These are phyloP conservation scores for Syngnathus rostellatus DNA, from an alignment of 2,797 vertebrate species.

Conservation along the genomic window DNA sequence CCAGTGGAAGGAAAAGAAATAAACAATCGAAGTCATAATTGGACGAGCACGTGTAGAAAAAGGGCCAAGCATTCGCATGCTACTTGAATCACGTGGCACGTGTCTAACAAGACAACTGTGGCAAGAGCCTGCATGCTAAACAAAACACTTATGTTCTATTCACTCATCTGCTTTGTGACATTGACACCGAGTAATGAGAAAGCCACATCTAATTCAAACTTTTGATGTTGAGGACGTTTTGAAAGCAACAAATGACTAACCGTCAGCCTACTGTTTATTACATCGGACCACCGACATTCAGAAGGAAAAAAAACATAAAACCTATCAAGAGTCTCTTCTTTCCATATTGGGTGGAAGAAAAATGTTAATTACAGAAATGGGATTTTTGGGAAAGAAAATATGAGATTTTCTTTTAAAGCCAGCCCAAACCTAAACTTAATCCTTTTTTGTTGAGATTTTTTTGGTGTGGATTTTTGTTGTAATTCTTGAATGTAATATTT, in stretches of 20 bases:
- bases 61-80: neutral
- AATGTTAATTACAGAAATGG: too few relatives aligned
- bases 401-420: too few relatives aligned
- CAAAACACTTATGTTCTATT: neutral
- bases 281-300: too few relatives aligned
- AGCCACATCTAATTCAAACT: neutral
- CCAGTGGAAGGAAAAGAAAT: neutral
- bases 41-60: neutral
- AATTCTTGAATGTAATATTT: too few relatives aligned
- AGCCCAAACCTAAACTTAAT: too few relatives aligned
- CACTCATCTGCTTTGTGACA: neutral
- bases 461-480: too few relatives aligned
- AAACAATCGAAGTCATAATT: neutral
- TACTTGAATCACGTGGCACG: neutral
- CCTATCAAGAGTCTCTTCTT: too few relatives aligned
- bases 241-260: neutral
- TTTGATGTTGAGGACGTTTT: neutral
- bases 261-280: too few relatives aligned
- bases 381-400: too few relatives aligned
- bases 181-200: neutral
- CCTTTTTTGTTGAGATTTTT: too few relatives aligned
- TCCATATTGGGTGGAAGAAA: too few relatives aligned
- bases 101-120: neutral
- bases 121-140: neutral
- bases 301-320: too few relatives aligned